Evolutionary conservation across 2,797 vertebrate species (phyloP).

Genomic region (Halcyon smyrnensis): DNA sequence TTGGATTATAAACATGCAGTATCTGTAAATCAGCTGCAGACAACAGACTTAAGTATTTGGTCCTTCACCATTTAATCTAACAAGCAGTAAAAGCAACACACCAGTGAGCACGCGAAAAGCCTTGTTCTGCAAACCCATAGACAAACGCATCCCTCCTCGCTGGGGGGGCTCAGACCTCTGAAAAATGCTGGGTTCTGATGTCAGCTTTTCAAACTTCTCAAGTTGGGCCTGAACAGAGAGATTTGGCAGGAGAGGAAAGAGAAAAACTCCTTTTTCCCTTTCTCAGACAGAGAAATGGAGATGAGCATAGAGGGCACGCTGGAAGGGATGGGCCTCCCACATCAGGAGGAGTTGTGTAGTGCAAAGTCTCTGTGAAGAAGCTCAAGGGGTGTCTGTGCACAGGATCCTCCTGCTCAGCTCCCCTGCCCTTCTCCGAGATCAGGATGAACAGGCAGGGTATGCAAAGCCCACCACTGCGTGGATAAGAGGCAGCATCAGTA

Average conservation of each 20-base stretch:
- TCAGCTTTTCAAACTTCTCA: neutral
- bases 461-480: neutral
- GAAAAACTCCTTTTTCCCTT: neutral
- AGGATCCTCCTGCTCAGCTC: fast-evolving
- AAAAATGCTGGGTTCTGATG: neutral
- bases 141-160: fast-evolving
- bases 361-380: fast-evolving
- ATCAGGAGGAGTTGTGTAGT: fast-evolving
- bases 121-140: neutral
- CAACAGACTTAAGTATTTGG: neutral
- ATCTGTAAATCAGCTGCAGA: neutral
- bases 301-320: fast-evolving
- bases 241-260: neutral
- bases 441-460: neutral
- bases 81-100: neutral
- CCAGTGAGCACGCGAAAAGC: neutral
- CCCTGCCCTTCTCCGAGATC: fast-evolving
- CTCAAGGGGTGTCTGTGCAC: neutral
- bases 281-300: neutral
- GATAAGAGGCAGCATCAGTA: neutral
- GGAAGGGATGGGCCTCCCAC: neutral
- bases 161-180: neutral
- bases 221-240: fast-evolving
- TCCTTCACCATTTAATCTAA: neutral
- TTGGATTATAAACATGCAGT: neutral